These are phyloP conservation scores for Myotis planiceps DNA, from an alignment of 2,797 vertebrate genomes.

Conservation along the genomic window DNA sequence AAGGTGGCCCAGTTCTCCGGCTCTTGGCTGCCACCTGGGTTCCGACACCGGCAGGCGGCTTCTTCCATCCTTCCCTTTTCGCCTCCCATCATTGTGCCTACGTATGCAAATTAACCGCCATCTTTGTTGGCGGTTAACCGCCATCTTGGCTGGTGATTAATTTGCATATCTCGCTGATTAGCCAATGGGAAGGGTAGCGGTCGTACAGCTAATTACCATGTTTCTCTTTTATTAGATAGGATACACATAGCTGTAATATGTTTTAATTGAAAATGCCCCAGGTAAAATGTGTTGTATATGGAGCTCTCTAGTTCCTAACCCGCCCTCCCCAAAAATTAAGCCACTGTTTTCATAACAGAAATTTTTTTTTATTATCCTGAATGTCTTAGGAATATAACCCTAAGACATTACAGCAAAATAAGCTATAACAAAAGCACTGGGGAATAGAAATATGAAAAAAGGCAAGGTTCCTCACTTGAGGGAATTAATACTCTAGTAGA, in stretches of 20 bases:
- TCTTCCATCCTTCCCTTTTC: no score
- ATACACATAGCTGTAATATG: background rate
- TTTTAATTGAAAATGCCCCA: background rate
- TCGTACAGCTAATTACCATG: no score
- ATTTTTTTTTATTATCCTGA: background rate
- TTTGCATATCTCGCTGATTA: no score
- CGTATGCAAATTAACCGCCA: no score
- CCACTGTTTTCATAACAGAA: background rate
- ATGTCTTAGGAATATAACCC: constrained; percentile 27
- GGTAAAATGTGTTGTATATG: background rate
- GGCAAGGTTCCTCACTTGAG: background rate
- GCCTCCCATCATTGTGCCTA: no score
- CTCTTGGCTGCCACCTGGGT: no score
- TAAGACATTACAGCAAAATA: background rate
- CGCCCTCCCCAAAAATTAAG: background rate
- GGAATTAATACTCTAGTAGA: background rate
- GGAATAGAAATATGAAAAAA: background rate
- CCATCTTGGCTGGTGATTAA: no score
- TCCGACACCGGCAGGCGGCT: no score
- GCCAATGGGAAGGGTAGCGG: no score
- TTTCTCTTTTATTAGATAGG: no score
- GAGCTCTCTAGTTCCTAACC: constrained; percentile 9
- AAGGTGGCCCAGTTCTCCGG: no score
- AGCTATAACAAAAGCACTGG: background rate
- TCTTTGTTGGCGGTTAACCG: no score